Conservation (phyloP, 1,140 invertebrate species). For the Neuroterus valhalla region DNA sequence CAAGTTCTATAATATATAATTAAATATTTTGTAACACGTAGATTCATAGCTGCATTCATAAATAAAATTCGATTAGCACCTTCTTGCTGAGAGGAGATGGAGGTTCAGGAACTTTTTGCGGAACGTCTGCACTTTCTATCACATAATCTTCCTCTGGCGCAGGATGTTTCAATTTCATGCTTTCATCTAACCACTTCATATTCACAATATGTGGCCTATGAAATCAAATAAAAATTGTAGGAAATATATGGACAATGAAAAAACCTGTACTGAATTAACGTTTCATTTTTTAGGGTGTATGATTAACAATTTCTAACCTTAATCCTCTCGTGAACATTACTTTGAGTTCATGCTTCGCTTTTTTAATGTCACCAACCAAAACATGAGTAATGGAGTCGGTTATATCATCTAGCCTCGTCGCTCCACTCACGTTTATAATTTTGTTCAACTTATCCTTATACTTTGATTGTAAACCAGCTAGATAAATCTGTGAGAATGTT, state of each 20-base stretch:
- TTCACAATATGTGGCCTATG: conserved; percentile 82
- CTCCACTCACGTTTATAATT: conserved; percentile 87
- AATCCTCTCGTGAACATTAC: conserved; percentile 66
- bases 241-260: no score
- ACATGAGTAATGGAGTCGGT: conserved; percentile 88
- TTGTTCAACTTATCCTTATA: conserved; percentile 85
- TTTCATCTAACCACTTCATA: conserved; percentile 84
- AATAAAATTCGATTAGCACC: conserved; percentile 58
- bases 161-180: conserved; percentile 78
- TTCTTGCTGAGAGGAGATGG: conserved; percentile 81
- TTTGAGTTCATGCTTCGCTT: conserved; percentile 72
- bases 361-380: conserved; percentile 79
- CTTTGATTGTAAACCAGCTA: conserved; percentile 79
- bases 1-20: conserved; percentile 62
- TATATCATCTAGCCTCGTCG: conserved; percentile 85
- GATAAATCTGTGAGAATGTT: conserved; percentile 75
- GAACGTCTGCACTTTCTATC: conserved; percentile 61
- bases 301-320: conserved; percentile 55
- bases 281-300: conserved; percentile 4
- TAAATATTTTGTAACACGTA: background rate
- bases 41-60: no score
- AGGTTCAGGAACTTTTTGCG: conserved; percentile 59
- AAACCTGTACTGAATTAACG: conserved; percentile 12
- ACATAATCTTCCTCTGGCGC: conserved; percentile 78
- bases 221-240: no score